Evolutionary conservation across 1,140 invertebrate species (phyloP).

Genomic region (Drosophila ironensis): DNA sequence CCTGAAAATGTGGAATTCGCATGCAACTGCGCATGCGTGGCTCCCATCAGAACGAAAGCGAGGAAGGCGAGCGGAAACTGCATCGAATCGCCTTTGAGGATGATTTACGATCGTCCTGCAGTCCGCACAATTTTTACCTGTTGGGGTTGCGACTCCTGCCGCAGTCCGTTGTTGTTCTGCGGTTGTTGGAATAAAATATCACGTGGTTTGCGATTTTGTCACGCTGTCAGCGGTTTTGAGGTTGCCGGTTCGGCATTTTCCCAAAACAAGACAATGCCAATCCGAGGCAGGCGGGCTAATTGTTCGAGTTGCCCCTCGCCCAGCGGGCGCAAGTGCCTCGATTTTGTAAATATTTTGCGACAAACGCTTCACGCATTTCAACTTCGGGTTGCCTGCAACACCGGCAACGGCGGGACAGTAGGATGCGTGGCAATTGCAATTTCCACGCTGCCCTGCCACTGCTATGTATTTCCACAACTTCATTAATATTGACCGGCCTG

Average conservation of each 20-base stretch:
- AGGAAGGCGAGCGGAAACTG: slow-evolving; percentile 9
- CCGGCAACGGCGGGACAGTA: slow-evolving; percentile 29
- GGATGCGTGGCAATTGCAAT: slow-evolving; percentile 70
- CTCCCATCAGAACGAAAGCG: slow-evolving; percentile 21
- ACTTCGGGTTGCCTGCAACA: slow-evolving; percentile 2
- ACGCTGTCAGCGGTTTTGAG: slow-evolving; percentile 79
- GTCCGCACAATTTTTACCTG: slow-evolving; percentile 40
- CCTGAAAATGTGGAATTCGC: slow-evolving; percentile 47
- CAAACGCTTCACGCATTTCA: slow-evolving; percentile 72
- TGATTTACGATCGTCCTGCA: slow-evolving; percentile 47
- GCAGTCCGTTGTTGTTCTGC: slow-evolving; percentile 40
- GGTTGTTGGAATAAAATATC: slow-evolving; percentile 81
- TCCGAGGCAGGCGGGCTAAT: slow-evolving; percentile 54
- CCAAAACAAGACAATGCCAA: slow-evolving; percentile 13
- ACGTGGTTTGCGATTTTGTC: slow-evolving; percentile 81
- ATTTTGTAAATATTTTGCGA: slow-evolving; percentile 81
- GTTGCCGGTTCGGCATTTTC: slow-evolving; percentile 40
- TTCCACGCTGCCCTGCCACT: slow-evolving; percentile 55
- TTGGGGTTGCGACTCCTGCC: slow-evolving; percentile 30
- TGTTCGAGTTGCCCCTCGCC: slow-evolving; percentile 35
- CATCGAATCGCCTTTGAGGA: slow-evolving; percentile 18
- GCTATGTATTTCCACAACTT: slow-evolving; percentile 42
- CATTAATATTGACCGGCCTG: slow-evolving; percentile 62
- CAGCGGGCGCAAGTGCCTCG: slow-evolving; percentile 44
- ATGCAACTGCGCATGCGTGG: slow-evolving; percentile 70